Evolutionary conservation across 2,888 invertebrate species (phyloP).

Genomic region (Lamellibrachia columna): DNA sequence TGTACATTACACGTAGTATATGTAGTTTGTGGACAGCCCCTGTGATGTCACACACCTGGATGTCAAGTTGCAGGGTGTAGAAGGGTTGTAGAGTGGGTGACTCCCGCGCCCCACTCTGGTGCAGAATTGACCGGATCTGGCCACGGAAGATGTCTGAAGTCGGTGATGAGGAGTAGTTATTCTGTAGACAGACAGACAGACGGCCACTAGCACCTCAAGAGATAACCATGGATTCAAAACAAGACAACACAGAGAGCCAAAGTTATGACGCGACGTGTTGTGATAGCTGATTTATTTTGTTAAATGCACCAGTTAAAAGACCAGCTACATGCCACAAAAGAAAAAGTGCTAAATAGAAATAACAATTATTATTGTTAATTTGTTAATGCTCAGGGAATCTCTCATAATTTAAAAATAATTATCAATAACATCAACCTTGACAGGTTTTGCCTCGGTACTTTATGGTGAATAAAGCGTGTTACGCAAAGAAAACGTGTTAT

Average conservation of each 20-base stretch:
- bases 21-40: neutral
- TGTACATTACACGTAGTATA: neutral
- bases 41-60: slow-evolving; percentile 66
- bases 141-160: slow-evolving; percentile 94
- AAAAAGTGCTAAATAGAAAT: too few relatives aligned
- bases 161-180: slow-evolving; percentile 84
- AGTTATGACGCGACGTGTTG: too few relatives aligned
- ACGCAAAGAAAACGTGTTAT: too few relatives aligned
- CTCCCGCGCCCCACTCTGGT: slow-evolving; percentile 76
- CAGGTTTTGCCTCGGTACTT: too few relatives aligned
- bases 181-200: slow-evolving; percentile 61
- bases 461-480: too few relatives aligned
- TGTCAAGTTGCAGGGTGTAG: slow-evolving; percentile 92
- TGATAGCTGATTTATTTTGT: too few relatives aligned
- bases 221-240: neutral
- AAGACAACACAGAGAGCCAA: neutral
- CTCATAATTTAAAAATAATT: too few relatives aligned
- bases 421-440: too few relatives aligned
- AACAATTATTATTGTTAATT: too few relatives aligned
- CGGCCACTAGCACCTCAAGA: neutral
- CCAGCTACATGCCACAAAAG: too few relatives aligned
- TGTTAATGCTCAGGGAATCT: too few relatives aligned
- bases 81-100: slow-evolving; percentile 95
- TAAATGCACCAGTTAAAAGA: too few relatives aligned
- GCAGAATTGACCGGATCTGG: slow-evolving; percentile 84